Conservation (phyloP, 2,888 invertebrate species). For the Eucera pruinosa region DNA sequence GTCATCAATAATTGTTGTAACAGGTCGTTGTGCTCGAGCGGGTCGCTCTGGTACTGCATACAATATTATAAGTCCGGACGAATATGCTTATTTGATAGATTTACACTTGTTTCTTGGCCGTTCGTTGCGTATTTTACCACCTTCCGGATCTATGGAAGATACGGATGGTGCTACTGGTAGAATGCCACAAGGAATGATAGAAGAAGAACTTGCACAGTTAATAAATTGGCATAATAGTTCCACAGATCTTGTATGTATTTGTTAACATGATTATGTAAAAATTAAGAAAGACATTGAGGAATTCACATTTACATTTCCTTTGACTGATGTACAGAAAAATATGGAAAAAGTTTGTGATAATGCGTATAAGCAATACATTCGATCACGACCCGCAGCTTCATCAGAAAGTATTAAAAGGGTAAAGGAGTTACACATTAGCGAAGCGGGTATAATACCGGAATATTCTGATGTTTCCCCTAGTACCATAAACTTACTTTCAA, state of each 20-base stretch:
- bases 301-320: slow-evolving; percentile 3
- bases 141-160: slow-evolving; percentile 83
- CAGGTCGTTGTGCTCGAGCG: slow-evolving; percentile 97
- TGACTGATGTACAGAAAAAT: slow-evolving; percentile 85
- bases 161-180: slow-evolving; percentile 90
- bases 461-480: slow-evolving; percentile 74
- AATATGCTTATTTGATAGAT: slow-evolving; percentile 96
- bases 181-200: slow-evolving; percentile 92
- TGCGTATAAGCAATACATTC: slow-evolving; percentile 95
- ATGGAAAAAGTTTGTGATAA: slow-evolving; percentile 92
- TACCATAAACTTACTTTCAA: slow-evolving; percentile 84
- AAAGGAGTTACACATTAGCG: slow-evolving; percentile 88
- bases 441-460: slow-evolving; percentile 88
- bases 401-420: slow-evolving; percentile 94
- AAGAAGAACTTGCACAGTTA: slow-evolving; percentile 92
- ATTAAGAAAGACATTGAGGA: background rate
- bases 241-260: slow-evolving; percentile 89
- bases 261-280: background rate
- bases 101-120: slow-evolving; percentile 96
- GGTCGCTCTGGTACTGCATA: slow-evolving; percentile 96
- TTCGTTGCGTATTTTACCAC: slow-evolving; percentile 87
- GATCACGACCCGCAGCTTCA: slow-evolving; percentile 95
- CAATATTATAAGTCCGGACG: slow-evolving; percentile 95
- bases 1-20: slow-evolving; percentile 14
- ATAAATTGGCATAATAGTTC: slow-evolving; percentile 90